Evolutionary conservation across 2,888 invertebrate species (phyloP).

Genomic region (Dioctria rufipes): DNA sequence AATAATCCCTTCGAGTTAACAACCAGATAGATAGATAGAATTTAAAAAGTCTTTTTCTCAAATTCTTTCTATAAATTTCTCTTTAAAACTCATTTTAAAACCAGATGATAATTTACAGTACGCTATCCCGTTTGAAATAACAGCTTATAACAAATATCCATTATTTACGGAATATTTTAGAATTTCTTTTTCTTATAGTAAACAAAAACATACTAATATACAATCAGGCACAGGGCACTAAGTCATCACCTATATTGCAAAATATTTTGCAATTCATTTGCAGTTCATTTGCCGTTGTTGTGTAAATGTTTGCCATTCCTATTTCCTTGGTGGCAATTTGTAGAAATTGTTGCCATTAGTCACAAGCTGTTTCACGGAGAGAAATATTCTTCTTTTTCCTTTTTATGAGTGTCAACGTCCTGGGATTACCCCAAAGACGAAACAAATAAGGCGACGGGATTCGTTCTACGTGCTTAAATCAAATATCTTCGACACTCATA

Average conservation of each 20-base stretch:
- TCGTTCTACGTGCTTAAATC: not conserved
- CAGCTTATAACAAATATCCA: too few relatives aligned
- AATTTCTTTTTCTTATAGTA: not conserved
- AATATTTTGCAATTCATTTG: not conserved
- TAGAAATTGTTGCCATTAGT: slow-evolving; percentile 4
- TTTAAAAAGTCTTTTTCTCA: too few relatives aligned
- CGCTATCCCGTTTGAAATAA: too few relatives aligned
- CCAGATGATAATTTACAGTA: too few relatives aligned
- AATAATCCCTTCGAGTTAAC: too few relatives aligned
- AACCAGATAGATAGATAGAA: too few relatives aligned
- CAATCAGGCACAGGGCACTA: not conserved
- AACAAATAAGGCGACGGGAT: not conserved
- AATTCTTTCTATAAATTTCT: too few relatives aligned
- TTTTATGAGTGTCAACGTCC: not conserved
- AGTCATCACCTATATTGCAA: not conserved
- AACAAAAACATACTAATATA: not conserved
- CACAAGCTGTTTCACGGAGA: slow-evolving; percentile 1
- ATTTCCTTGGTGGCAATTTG: not conserved
- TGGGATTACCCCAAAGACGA: not conserved
- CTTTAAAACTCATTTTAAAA: too few relatives aligned
- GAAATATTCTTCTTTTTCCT: not conserved
- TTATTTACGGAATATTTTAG: not conserved
- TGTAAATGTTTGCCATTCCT: not conserved
- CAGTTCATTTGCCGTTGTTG: not conserved
- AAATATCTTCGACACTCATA: not conserved